Percentiles rank a stretch among this genome's conserved stretches.
phyloP scores from a whole-genome alignment of 2,797 vertebrate genomes.

The Chelidonichthys spinosus region DNA sequence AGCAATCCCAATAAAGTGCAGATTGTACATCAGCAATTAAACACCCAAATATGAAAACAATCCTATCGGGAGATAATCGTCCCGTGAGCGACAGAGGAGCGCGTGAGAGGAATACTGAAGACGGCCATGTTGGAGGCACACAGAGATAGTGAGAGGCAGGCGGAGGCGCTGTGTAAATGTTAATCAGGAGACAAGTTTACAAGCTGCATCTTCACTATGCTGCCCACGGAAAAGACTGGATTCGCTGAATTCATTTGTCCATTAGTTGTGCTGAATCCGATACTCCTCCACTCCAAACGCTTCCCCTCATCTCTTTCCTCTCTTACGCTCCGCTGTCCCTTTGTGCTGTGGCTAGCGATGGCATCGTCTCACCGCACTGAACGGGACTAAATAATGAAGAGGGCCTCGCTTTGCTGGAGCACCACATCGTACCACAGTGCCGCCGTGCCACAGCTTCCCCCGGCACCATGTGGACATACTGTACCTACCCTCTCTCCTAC shows the following conservation, averaged over 20 bases:
- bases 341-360: slow-evolving; percentile 19
- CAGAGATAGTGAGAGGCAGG: slow-evolving; percentile 22
- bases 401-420: slow-evolving; percentile 26
- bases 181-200: slow-evolving; percentile 40
- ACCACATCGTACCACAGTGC: slow-evolving; percentile 10
- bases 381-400: slow-evolving; percentile 55
- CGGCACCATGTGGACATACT: neutral
- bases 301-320: neutral
- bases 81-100: slow-evolving; percentile 17
- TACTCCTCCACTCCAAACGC: neutral
- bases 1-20: slow-evolving; percentile 44
- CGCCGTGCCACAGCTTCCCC: slow-evolving; percentile 10
- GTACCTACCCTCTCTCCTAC: neutral
- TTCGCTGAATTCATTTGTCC: slow-evolving; percentile 41
- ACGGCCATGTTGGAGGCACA: slow-evolving; percentile 9
- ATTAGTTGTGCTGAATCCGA: slow-evolving; percentile 7
- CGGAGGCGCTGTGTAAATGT: slow-evolving; percentile 10
- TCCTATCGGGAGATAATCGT: slow-evolving; percentile 53
- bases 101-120: slow-evolving; percentile 42
- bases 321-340: slow-evolving; percentile 3
- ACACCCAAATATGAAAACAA: slow-evolving; percentile 36
- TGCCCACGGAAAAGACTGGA: slow-evolving; percentile 20
- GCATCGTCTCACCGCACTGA: slow-evolving; percentile 46
- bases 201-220: slow-evolving; percentile 41
- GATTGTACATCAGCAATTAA: slow-evolving; percentile 64